Evolutionary conservation across 2,888 invertebrate species (phyloP).

Genomic region (Prosapia bicincta): DNA sequence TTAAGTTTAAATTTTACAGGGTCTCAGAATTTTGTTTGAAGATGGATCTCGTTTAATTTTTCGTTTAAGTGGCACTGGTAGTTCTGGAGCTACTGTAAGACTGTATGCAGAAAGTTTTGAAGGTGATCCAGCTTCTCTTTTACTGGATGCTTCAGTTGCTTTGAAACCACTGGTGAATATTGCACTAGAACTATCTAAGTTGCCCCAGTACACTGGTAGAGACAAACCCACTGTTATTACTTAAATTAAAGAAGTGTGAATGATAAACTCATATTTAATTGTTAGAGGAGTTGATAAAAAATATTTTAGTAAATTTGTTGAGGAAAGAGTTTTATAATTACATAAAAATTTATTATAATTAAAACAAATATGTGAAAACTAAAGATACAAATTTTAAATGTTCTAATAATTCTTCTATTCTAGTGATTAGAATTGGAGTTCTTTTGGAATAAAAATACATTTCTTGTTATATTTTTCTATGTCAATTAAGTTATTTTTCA

Average conservation of each 20-base stretch:
- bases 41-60: slow-evolving; percentile 93
- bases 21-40: slow-evolving; percentile 87
- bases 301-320: too few relatives aligned
- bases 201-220: slow-evolving; percentile 82
- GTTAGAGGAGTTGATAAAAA: too few relatives aligned
- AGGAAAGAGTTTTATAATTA: neutral
- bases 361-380: too few relatives aligned
- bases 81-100: slow-evolving; percentile 95
- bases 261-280: too few relatives aligned
- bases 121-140: slow-evolving; percentile 56
- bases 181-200: slow-evolving; percentile 77
- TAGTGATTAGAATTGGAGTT: neutral
- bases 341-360: neutral
- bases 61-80: slow-evolving; percentile 96
- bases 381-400: neutral
- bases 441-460: neutral
- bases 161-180: slow-evolving; percentile 86
- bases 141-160: slow-evolving; percentile 58
- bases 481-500: too few relatives aligned
- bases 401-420: neutral
- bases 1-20: slow-evolving; percentile 57
- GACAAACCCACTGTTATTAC: slow-evolving; percentile 96
- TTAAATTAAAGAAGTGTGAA: slow-evolving; percentile 49
- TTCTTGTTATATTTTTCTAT: neutral
- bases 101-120: slow-evolving; percentile 96